Base-by-base conservation (phyloP, 1,140 invertebrate species). In the Amphibalanus amphitrite region DNA sequence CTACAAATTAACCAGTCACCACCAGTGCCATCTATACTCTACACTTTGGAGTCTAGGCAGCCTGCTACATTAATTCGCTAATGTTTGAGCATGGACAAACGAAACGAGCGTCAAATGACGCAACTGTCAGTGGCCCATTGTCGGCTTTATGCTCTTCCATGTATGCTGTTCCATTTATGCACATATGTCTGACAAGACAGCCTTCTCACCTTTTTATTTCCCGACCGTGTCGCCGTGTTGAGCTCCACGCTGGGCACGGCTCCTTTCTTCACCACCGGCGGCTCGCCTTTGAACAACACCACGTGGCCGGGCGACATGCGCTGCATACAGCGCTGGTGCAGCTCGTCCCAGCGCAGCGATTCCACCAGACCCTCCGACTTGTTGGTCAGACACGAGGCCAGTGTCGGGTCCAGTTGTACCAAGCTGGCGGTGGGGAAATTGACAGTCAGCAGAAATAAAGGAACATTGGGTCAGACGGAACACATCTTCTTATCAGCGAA, bases 141-240 rank as follows among this genome's bases (percentile, higher is more conserved):
- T n/a, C n/a, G n/a, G n/a, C n/a, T n/a, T n/a, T n/a, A n/a, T n/a
- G n/a, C n/a, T n/a, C n/a, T n/a, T n/a, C n/a, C n/a, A n/a, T n/a
- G n/a, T n/a, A n/a, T n/a, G n/a, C n/a, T n/a, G n/a, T n/a, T n/a
- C n/a, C n/a, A n/a, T n/a, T n/a, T n/a, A n/a, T n/a, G n/a, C n/a
- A n/a, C n/a, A n/a, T n/a, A n/a, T n/a, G n/a, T n/a, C n/a, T n/a
- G n/a, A n/a, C n/a, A n/a, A n/a, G n/a, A n/a, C 38, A 38, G 6
- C 29, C 70, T 71, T 69, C 40, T 72, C 75, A 92, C 91, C 84
- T 94, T 95, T 79, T 96, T 96, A 77, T 92, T 92, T n/a, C 89
- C 88, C 29, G 86, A 85, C 71, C 92, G 81, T n/a, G 86, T 88
- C 25, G 85, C 86, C 4, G 93, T 86, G 20, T 85, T 85, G 79